Evolutionary conservation across 64 coral and sea anemone species (phyloP), one percentile per base, ranked within the genome.

Genomic region (Exaiptasia diaphana): DNA sequence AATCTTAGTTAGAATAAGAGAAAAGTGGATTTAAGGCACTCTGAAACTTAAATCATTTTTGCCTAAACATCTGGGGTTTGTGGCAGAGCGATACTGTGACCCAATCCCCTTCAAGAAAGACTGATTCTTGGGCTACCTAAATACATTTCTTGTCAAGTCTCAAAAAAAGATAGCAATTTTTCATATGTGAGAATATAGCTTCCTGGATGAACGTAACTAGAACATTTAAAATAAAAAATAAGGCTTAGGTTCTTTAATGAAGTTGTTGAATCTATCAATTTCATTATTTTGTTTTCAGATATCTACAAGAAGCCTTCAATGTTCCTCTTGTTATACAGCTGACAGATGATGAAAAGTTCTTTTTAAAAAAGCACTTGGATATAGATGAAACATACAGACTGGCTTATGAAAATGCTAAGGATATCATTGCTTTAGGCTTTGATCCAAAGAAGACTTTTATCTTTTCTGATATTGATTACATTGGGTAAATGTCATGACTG

Each of bases 301-400:
- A 99, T 67, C 50, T 99, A 13, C 94, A 99, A 45, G 94, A 99
- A 64, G 89, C 85, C 26, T 99, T 99, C 70, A 83, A 99, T 73
- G 94, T 99, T 59, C 94, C 94, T 32, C 80, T 99, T 41, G 94
- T 92, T 0, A 99, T 99, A 25, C 94, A 99, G 40, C 79, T 99
- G 7, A 99, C 94, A 69, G 94, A 99, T 64, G 94, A 99, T 92
- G 94, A 99, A 81, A 99, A 99, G 74, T 92, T 99, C 44, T 99
- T 99, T 30, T 71, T 85, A 37, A 74, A 77, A 36, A 99, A 99
- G 62, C 74, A 92, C 48, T 75, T 99, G 38, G 85, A 86, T 45
- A 74, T 48, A 27, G 89, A 99, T 38, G 94, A 99, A 79, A 64
- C 94, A 4, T 89, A 99, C 48, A 92, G 77, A 68, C 67, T 99